These are phyloP conservation scores for Eleutherodactylus coqui DNA, from an alignment of 2,797 vertebrate genomes.

Conservation along the genomic window DNA sequence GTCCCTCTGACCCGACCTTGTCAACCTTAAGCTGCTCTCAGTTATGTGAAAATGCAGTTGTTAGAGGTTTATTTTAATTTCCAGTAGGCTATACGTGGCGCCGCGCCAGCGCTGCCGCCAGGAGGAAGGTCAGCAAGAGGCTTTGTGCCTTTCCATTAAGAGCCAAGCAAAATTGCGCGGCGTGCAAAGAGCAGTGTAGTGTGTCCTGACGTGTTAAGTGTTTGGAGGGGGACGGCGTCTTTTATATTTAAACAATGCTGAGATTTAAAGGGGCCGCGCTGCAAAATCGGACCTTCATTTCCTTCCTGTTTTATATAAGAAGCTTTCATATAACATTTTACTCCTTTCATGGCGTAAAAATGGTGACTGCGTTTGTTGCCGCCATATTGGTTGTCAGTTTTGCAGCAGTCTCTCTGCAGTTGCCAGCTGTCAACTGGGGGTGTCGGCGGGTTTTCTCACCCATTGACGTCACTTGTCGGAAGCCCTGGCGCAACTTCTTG, in stretches of 20 bases:
- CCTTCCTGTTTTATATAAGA: too few relatives aligned
- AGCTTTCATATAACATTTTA: too few relatives aligned
- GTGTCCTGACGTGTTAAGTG: not conserved
- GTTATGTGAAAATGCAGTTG: conserved; percentile 49
- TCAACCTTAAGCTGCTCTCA: conserved; percentile 50
- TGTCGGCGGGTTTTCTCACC: too few relatives aligned
- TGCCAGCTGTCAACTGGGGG: too few relatives aligned
- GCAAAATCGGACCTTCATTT: too few relatives aligned
- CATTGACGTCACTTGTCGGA: too few relatives aligned
- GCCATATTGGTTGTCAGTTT: not conserved
- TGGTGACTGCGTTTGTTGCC: not conserved
- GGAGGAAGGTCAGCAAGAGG: conserved; percentile 20
- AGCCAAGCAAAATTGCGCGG: not conserved
- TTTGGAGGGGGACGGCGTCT: not conserved
- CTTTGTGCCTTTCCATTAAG: conserved; percentile 10
- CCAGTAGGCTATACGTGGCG: conserved; percentile 28
- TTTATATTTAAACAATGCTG: too few relatives aligned
- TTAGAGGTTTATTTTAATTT: conserved; percentile 56
- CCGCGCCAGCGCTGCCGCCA: conserved; percentile 30
- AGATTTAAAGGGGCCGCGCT: not conserved
- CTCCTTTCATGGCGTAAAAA: too few relatives aligned
- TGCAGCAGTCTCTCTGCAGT: not conserved
- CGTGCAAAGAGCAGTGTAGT: not conserved
- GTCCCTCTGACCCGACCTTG: conserved; percentile 60
- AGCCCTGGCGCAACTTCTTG: too few relatives aligned